phyloP scores from a whole-genome alignment of 2,113 vertebrate species.

The Labeo rohita region DNA sequence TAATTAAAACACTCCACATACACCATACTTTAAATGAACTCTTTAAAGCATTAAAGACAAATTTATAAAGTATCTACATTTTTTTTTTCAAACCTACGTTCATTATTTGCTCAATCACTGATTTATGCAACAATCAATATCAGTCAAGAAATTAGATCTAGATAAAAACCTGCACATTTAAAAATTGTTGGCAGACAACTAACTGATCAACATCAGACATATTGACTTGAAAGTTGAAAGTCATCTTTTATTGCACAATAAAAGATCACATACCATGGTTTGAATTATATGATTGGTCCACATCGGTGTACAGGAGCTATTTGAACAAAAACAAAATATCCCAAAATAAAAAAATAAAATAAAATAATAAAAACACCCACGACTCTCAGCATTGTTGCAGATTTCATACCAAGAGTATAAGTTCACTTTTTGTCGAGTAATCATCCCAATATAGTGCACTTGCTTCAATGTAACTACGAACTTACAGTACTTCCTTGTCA shows the following conservation, averaged over 20 bases:
- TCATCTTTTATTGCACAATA: constrained; percentile 82
- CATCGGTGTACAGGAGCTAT: constrained; percentile 74
- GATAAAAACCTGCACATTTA: not conserved
- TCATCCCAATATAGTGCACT: constrained; percentile 59
- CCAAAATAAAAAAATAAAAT: constrained; percentile 45
- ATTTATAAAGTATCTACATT: too few relatives aligned
- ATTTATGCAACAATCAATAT: not conserved
- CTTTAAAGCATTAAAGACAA: too few relatives aligned
- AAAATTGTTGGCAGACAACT: not conserved
- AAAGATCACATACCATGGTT: constrained; percentile 78
- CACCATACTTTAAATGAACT: too few relatives aligned
- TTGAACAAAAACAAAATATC: constrained; percentile 58
- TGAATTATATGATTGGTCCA: constrained; percentile 76
- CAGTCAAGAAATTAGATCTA: not conserved
- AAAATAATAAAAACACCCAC: constrained; percentile 59
- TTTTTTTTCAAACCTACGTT: too few relatives aligned
- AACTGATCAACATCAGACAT: constrained; percentile 27
- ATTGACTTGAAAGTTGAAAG: constrained; percentile 71
- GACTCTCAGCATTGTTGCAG: constrained; percentile 48
- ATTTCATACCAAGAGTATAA: constrained; percentile 57
- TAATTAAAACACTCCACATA: too few relatives aligned
- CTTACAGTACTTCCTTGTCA: constrained; percentile 52
- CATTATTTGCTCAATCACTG: not conserved
- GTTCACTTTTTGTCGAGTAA: constrained; percentile 40
- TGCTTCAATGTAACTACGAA: constrained; percentile 54